Conservation (phyloP, 2,797 vertebrate species). For the Mionectes olivaceus region DNA sequence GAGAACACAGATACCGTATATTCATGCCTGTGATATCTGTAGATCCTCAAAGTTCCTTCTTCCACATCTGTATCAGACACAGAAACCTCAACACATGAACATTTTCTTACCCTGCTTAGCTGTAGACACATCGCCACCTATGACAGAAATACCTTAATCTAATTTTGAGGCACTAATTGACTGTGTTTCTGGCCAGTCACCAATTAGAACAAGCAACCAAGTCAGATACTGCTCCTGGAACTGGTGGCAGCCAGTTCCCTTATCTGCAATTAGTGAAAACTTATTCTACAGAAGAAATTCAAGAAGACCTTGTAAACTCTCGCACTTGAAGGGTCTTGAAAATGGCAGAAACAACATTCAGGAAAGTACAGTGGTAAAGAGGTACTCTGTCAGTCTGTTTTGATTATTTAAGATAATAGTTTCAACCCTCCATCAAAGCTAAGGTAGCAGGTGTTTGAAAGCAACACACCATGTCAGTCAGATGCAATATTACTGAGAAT, state of each 20-base stretch:
- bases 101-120: background rate
- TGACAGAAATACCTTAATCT: background rate
- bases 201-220: background rate
- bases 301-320: background rate
- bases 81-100: background rate
- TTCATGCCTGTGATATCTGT: rapidly evolving
- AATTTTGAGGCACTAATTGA: background rate
- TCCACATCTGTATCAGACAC: background rate
- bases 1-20: background rate
- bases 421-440: background rate
- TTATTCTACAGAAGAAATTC: background rate
- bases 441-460: background rate
- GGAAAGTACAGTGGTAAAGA: background rate
- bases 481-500: background rate
- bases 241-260: background rate
- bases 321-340: background rate
- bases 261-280: background rate
- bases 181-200: background rate
- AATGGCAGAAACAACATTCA: background rate
- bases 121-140: background rate
- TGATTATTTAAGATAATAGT: background rate
- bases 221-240: background rate
- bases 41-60: background rate
- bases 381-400: background rate
- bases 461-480: background rate